Evolutionary conservation across 2,113 vertebrate genomes (phyloP), one percentile per base, ranked within the genome.

Genomic region (Calypte anna): DNA sequence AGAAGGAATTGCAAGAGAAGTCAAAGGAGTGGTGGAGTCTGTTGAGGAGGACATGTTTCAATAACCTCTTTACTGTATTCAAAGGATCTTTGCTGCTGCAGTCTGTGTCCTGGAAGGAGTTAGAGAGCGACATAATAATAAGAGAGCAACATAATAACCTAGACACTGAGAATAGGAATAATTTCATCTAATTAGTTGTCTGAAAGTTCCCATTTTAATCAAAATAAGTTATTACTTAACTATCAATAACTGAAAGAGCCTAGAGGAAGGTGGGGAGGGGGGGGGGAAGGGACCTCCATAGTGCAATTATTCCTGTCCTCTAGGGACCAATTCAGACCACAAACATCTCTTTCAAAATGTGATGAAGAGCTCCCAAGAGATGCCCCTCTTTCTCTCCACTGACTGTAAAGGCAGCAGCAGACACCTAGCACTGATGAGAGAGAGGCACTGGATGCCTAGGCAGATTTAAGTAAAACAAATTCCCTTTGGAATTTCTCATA

Each of bases 131-230:
- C 64, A 18, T 68, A 19, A 24, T 36, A 88, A 74, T n/a, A n/a
- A 53, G 6, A 12, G 30, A 91, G 16, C 17, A 72, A n/a, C 64
- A 18, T 68, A 19, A 24, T 36, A 88, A 74, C 10, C 14, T 38
- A 55, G 38, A 64, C 2, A 3, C 27, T 54, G 27, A 55, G 58
- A 64, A 73, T 3, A 62, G 17, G 7, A 64, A 14, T 38, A 69
- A 70, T 90, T 90, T 77, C 2, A 74, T 62, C 40, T 77, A 96
- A 90, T 91, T 93, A 90, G 30, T 66, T 88, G 28, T 28, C 75
- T 80, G 85, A 76, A 93, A 94, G 43, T 88, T 93, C 59, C 33
- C 22, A 59, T 94, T 94, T 96, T 94, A 91, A 93, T 95, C 85
- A 86, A 95, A 91, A 58, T 33, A 72, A 92, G 36, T 88, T 94